Percentiles rank a stretch among this genome's conserved stretches.
phyloP scores from a whole-genome alignment of 2,113 vertebrate genomes.

The Athene noctua region DNA sequence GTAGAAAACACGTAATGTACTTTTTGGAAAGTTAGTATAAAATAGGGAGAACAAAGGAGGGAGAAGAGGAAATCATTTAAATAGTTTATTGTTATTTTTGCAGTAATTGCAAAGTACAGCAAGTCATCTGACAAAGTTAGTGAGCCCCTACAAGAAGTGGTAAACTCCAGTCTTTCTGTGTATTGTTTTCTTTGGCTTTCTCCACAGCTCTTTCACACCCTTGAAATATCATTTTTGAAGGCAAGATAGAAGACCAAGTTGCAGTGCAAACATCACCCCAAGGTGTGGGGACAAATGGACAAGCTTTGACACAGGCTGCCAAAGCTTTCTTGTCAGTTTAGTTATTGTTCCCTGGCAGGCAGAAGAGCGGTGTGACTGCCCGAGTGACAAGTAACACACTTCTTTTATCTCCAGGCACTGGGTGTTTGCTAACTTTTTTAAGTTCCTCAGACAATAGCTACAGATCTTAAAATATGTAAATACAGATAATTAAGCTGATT shows the following conservation, averaged over 20 bases:
- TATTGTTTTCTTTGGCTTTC: conserved; percentile 55
- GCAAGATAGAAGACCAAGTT: conserved; percentile 47
- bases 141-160: conserved; percentile 3
- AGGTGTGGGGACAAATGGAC: conserved; percentile 60
- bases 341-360: conserved; percentile 53
- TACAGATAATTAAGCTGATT: conserved; percentile 27
- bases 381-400: conserved; percentile 54
- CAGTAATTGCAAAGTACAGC: conserved; percentile 51
- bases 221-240: conserved; percentile 63
- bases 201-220: conserved; percentile 60
- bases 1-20: neutral
- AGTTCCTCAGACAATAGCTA: conserved; percentile 45
- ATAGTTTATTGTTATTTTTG: conserved; percentile 64
- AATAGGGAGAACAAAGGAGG: neutral
- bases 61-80: conserved; percentile 24
- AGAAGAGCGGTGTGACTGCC: conserved; percentile 51
- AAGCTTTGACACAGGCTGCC: conserved; percentile 23
- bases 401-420: conserved; percentile 42
- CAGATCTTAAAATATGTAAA: conserved; percentile 43
- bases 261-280: conserved; percentile 33
- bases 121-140: conserved; percentile 61
- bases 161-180: neutral
- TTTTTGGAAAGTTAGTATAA: neutral
- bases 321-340: conserved; percentile 55
- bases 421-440: conserved; percentile 43